Base-by-base conservation (phyloP, 2,113 vertebrate genomes). In the Hymenochirus boettgeri region DNA sequence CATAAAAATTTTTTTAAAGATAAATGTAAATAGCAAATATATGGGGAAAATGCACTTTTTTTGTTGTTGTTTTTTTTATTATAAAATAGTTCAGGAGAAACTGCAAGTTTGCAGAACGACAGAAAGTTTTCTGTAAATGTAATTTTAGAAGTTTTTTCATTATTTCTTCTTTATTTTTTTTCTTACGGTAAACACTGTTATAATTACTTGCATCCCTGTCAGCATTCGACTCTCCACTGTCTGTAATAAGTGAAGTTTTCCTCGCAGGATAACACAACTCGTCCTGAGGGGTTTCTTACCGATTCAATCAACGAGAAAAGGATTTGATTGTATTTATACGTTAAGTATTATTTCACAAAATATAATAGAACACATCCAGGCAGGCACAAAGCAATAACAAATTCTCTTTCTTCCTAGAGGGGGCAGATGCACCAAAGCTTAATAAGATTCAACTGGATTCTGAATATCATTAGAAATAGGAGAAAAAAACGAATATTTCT, bases 201-300 rank as follows among this genome's bases (percentile, higher is more conserved):
- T 69, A 69, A 59, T 69, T 69, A 69, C 65, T 69, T 60, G 52
- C 24, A 19, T 37, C 55, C 48, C 65, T 69, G 56, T 69, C 65
- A 60, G 65, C 65, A 33, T 42, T 39, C 33, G 11, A 24, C 26
- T 45, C 55, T 60, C 57, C 46, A 45, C 23, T 39, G 33, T 8
- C 31, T 53, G 48, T 69, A 69, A 69, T 69, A 69, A 69, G 56
- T 33, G 13, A 39, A 51, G 24, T 69, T 53, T 47, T 58, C 29
- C 65, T 60, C 56, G 26, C 35, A 23, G 65, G 65, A 60, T 60
- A 60, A 60, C 48, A 60, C 21, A 53, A 23, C 35, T 10, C 57
- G 22, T 60, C 65, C 65, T 58, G 56, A 23, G 57, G 65, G 65
- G 63, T 12, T 60, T 39, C 18, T 46, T 24, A 39, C 65, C 56